These are phyloP conservation scores for Platerodrilus igneus DNA, from an alignment of 2,888 invertebrate genomes.

Conservation along the genomic window DNA sequence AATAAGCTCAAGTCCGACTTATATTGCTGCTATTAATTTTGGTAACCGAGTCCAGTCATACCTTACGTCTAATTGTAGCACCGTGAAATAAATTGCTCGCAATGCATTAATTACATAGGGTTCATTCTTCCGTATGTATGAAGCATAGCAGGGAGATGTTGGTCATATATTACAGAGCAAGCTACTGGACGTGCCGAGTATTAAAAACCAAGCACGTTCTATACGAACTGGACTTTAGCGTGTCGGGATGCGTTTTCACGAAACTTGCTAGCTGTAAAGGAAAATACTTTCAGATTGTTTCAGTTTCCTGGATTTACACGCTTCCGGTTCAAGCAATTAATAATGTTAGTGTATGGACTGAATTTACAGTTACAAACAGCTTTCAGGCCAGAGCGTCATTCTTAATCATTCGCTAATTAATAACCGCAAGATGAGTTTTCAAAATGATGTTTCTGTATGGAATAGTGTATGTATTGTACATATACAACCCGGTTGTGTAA, in stretches of 20 bases:
- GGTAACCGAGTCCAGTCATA: conserved; percentile 38
- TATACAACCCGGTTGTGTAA: conserved; percentile 32
- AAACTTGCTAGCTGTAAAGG: too few relatives aligned
- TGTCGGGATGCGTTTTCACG: conserved; percentile 20
- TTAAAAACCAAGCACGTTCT: conserved; percentile 54
- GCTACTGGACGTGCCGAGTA: conserved; percentile 41
- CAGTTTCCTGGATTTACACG: too few relatives aligned
- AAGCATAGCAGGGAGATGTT: conserved; percentile 34
- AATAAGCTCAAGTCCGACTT: conserved; percentile 45
- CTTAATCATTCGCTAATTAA: too few relatives aligned
- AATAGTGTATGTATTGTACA: conserved; percentile 19
- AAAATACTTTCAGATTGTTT: too few relatives aligned
- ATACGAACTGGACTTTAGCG: conserved; percentile 24
- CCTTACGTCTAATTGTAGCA: conserved; percentile 44
- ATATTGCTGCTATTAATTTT: conserved; percentile 50
- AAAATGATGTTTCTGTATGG: too few relatives aligned
- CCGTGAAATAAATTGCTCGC: conserved; percentile 44
- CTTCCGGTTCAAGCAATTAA: too few relatives aligned
- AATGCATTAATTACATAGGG: conserved; percentile 44
- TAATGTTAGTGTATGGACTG: too few relatives aligned
- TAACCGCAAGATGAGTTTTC: too few relatives aligned
- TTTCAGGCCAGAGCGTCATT: too few relatives aligned
- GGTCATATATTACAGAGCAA: conserved; percentile 36
- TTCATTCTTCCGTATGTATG: conserved; percentile 38
- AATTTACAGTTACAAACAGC: too few relatives aligned